phyloP scores from a whole-genome alignment of 2,113 vertebrate species.

The Myanophis thanlyinensis region DNA sequence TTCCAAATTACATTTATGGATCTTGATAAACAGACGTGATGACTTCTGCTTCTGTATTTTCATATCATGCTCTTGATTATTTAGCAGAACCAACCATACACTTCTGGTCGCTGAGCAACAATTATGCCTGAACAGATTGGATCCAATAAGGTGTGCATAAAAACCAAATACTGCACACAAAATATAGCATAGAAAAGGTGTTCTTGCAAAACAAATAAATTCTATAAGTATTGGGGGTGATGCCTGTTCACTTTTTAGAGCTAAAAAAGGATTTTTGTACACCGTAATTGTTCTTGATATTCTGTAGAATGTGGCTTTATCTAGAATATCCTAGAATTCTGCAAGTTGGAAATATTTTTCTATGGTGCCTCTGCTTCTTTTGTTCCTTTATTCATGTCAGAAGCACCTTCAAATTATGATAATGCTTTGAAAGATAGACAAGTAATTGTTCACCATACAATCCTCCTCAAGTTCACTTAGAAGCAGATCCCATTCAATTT shows the following conservation, averaged over 20 bases:
- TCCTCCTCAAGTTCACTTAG: neutral
- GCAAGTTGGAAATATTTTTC: neutral
- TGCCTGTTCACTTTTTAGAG: neutral
- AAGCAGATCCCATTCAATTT: neutral
- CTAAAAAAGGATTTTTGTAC: neutral
- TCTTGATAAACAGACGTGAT: neutral
- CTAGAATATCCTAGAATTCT: neutral
- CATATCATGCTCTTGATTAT: neutral
- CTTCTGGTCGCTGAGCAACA: neutral
- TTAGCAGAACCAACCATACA: neutral
- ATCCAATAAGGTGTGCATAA: neutral
- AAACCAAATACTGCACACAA: neutral
- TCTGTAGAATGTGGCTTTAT: neutral
- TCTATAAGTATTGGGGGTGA: neutral
- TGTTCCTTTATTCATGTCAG: neutral
- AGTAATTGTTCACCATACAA: neutral
- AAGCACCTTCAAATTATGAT: neutral
- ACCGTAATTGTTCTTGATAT: neutral
- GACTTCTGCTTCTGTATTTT: neutral
- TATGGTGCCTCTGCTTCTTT: neutral
- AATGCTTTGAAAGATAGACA: neutral
- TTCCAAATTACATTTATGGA: neutral
- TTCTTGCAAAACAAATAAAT: neutral
- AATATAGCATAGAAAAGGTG: neutral
- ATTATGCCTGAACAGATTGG: neutral